phyloP scores from a whole-genome alignment of 92 coral and sea anemone species.

The Pocillopora grandis region DNA sequence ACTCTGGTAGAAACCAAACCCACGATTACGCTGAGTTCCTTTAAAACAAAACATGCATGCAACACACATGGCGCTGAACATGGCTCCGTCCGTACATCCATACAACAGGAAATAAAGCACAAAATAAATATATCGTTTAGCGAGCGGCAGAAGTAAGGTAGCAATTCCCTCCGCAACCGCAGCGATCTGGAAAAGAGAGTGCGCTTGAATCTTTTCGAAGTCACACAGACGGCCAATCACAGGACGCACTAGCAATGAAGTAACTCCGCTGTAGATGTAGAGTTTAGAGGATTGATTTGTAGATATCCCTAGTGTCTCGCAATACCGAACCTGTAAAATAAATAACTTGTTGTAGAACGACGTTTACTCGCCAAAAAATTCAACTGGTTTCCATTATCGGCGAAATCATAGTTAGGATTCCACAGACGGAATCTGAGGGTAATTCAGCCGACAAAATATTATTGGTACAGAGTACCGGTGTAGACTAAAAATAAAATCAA shows the following conservation, averaged over 20 bases:
- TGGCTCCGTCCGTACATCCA: conserved; percentile 25
- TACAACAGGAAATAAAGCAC: conserved; percentile 20
- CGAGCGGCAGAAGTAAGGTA: conserved; percentile 17
- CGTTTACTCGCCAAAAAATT: not conserved
- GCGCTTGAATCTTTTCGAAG: conserved; percentile 15
- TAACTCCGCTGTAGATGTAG: conserved; percentile 27
- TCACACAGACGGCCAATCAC: conserved; percentile 38
- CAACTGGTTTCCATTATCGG: no score
- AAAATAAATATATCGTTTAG: conserved; percentile 8
- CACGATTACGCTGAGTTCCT: not conserved
- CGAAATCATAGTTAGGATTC: no score
- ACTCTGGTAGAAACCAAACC: conserved; percentile 14
- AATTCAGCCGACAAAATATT: no score
- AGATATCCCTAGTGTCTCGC: conserved; percentile 26
- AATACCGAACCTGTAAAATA: conserved; percentile 28
- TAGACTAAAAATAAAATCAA: no score
- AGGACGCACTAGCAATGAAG: conserved; percentile 29
- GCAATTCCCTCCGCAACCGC: conserved; percentile 20
- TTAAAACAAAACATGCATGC: conserved; percentile 29
- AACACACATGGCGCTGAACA: conserved; percentile 1
- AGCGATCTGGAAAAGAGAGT: conserved; percentile 36
- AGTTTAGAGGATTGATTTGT: conserved; percentile 20
- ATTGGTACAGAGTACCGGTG: no score
- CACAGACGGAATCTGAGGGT: no score
- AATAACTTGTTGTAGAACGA: not conserved